phyloP scores from a whole-genome alignment of 2,888 invertebrate genomes.

The Stenodema calcarata region DNA sequence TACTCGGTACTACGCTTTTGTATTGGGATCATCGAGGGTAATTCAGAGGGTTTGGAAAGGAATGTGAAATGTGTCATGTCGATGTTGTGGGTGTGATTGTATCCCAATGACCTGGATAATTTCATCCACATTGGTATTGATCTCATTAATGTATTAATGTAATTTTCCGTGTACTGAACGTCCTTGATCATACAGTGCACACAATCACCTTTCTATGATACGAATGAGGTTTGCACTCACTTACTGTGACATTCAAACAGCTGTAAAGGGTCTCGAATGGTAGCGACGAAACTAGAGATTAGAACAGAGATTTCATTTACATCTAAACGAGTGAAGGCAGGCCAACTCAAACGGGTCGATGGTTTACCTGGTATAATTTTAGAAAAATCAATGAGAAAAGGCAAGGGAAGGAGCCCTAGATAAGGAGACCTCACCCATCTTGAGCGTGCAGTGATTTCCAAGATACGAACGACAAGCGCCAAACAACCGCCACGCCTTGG shows the following conservation, averaged over 20 bases:
- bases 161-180: too few relatives aligned
- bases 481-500: background rate
- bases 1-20: too few relatives aligned
- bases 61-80: too few relatives aligned
- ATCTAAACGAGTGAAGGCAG: background rate
- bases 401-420: background rate
- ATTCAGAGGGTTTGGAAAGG: too few relatives aligned
- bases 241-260: background rate
- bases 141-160: too few relatives aligned
- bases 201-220: too few relatives aligned
- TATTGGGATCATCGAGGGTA: too few relatives aligned
- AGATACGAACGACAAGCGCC: background rate
- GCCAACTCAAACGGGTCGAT: constrained; percentile 6
- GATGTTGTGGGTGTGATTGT: too few relatives aligned
- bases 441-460: constrained; percentile 5
- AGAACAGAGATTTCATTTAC: background rate
- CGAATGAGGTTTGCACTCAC: too few relatives aligned
- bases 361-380: constrained; percentile 32
- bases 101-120: too few relatives aligned
- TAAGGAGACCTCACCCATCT: constrained; percentile 9
- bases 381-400: constrained; percentile 25
- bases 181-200: too few relatives aligned
- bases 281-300: background rate
- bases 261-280: background rate
- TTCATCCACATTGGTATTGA: too few relatives aligned